Evolutionary conservation across 30 jellyfish, hydroid and myxozoan genomes (phyloP), one percentile per base, ranked within the genome.

Genomic region (Calvadosia cruxmelitensis): DNA sequence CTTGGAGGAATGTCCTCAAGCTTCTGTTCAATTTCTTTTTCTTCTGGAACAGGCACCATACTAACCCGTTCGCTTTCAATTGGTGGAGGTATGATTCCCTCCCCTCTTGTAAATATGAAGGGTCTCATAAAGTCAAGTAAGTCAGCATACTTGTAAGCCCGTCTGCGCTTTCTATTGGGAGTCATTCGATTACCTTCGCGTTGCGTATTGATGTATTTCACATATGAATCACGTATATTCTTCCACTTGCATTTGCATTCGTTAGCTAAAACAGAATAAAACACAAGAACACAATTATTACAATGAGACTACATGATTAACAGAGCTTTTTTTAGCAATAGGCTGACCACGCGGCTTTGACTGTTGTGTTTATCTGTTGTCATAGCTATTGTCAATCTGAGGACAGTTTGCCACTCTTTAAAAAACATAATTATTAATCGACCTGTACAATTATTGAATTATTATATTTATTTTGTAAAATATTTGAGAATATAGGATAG

Each of bases 181-280:
- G 69, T 48, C 16, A 49, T 32, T 42, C 15, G 15, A 63, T 32
- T 71, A 23, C 65, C 82, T 3, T 70, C 83, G 25, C 52, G 70
- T 33, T 57, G 68, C 26, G 83, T 70, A 63, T 79, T 76, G 0
- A 79, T 70, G 34, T 50, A 79, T 69, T 79, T 79, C 32, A 79
- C 92, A 52, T 79, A 79, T 0, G 92, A 80, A 71, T 79, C 92
- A 23, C 92, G 63, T 53, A 79, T 79, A 66, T 79, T 79, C 52
- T 79, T 79, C 92, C 92, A 79, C 64, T 79, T 79, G 76, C 65
- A 63, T 29, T 79, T 79, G 74, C 92, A 79, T 25, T 79, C 92
- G 12, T 52, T 36, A 63, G 66, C 92, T 79, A 31, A 7, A 33
- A 53, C 10, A 33, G 25, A 49, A 65, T 42, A 10, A 42, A 42